Percentiles rank a stretch among this genome's conserved stretches.
Conservation (phyloP, 2,888 invertebrate genomes). For the Cactoblastis cactorum region DNA sequence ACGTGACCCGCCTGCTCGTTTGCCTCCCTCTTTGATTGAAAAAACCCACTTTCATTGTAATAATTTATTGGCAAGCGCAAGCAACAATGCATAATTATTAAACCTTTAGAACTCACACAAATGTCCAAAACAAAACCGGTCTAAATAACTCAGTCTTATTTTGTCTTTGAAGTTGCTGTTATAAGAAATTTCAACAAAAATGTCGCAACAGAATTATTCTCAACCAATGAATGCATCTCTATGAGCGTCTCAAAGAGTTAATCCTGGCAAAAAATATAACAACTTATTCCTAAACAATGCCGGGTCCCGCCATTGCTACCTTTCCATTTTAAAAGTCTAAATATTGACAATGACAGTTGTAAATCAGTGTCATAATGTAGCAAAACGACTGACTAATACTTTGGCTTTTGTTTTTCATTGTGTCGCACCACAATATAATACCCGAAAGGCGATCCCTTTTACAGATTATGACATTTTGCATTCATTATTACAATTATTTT, state of each 20-base stretch:
- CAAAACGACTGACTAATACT: constrained; percentile 21
- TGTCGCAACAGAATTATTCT: neutral
- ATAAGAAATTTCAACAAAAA: no score
- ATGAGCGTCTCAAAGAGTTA: constrained; percentile 7
- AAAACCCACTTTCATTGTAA: no score
- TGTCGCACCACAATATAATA: neutral
- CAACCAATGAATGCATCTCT: neutral
- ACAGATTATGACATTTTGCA: constrained; percentile 21
- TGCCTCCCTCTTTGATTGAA: no score
- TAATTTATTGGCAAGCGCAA: no score
- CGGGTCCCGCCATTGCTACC: constrained; percentile 41
- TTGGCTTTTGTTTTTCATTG: neutral
- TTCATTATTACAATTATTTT: constrained; percentile 15
- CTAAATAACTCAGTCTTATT: no score
- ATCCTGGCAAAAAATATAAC: neutral
- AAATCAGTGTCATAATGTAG: constrained; percentile 32
- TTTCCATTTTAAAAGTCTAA: constrained; percentile 22
- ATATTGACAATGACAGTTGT: constrained; percentile 25
- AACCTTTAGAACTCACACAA: no score
- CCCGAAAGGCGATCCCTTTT: neutral
- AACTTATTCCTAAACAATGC: constrained; percentile 7
- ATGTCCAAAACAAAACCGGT: no score
- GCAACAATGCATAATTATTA: no score
- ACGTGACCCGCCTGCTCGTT: no score
- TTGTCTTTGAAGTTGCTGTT: no score